phyloP scores from a whole-genome alignment of 2,797 vertebrate species.

The Vespertilio murinus region DNA sequence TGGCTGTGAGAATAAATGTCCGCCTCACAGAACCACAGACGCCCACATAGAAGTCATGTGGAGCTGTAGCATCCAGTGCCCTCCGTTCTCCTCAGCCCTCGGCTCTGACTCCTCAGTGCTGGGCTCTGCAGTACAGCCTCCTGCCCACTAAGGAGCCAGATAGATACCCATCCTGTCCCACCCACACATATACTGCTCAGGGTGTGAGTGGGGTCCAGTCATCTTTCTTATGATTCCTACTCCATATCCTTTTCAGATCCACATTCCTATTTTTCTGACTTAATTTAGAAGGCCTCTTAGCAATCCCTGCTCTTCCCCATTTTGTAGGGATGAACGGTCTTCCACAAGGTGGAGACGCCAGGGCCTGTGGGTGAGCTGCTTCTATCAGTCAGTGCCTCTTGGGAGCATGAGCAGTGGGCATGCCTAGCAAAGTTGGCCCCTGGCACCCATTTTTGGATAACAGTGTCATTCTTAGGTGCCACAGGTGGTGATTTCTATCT shows the following conservation, averaged over 20 bases:
- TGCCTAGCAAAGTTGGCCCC: neutral
- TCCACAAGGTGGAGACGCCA: neutral
- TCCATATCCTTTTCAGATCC: neutral
- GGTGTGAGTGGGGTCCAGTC: neutral
- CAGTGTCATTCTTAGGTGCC: neutral
- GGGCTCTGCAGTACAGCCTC: neutral
- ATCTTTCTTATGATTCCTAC: neutral
- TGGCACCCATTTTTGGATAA: neutral
- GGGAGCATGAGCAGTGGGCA: neutral
- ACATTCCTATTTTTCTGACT: neutral
- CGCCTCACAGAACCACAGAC: neutral
- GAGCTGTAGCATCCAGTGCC: neutral
- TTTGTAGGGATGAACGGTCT: neutral
- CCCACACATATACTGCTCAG: neutral
- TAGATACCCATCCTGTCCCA: neutral
- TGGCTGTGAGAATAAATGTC: neutral
- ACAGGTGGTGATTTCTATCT: neutral
- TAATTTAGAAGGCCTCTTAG: neutral
- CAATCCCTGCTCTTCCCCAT: neutral
- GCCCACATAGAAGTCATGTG: neutral
- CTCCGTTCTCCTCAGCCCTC: neutral
- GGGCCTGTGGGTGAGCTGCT: neutral
- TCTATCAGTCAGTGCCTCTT: neutral
- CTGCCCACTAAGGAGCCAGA: neutral
- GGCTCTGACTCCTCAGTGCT: fast-evolving